Evolutionary conservation across 1,140 invertebrate genomes (phyloP).

Genomic region (Temnothorax longispinosus): DNA sequence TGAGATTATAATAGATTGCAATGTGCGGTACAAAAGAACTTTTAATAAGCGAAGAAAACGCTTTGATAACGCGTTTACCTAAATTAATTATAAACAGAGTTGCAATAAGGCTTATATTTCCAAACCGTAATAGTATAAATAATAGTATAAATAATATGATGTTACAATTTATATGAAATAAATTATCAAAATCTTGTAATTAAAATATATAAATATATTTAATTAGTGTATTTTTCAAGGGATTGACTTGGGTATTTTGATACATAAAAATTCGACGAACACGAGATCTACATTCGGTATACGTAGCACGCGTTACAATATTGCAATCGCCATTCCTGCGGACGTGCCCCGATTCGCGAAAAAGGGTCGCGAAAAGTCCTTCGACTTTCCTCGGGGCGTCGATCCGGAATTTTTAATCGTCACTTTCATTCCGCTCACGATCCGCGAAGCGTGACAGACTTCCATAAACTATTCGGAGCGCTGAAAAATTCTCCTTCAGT

Average conservation of each 20-base stretch:
- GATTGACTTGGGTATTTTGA: not conserved
- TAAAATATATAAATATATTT: not conserved
- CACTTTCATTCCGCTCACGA: constrained; percentile 75
- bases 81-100: not conserved
- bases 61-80: not conserved
- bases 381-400: constrained; percentile 65
- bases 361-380: constrained; percentile 26
- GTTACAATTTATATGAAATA: not conserved
- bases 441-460: constrained; percentile 68
- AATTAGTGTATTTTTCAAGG: not conserved
- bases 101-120: not conserved
- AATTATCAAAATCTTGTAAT: not conserved
- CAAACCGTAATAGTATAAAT: too few species aligned
- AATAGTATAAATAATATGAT: not conserved
- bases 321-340: not conserved
- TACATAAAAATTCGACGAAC: not conserved
- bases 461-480: constrained; percentile 67
- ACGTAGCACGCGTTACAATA: not conserved
- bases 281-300: not conserved
- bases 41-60: not conserved
- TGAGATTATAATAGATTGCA: not conserved
- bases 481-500: constrained; percentile 77
- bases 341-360: not conserved
- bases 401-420: constrained; percentile 68
- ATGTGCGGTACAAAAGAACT: not conserved